Evolutionary conservation across 2,888 invertebrate species (phyloP).

Genomic region (Odontocolon sp.): DNA sequence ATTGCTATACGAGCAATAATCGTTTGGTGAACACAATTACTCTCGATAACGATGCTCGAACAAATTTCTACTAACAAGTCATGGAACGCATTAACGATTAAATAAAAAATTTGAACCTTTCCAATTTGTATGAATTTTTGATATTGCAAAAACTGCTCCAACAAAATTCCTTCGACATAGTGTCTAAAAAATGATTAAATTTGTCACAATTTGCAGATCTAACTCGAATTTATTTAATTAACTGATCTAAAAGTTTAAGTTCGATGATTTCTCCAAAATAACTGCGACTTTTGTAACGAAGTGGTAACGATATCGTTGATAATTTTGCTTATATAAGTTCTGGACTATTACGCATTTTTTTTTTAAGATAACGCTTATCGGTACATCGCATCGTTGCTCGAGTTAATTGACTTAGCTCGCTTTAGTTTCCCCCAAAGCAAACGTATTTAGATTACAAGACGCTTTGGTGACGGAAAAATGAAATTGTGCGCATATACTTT

Average conservation of each 20-base stretch:
- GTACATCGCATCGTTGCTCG: conserved; percentile 27
- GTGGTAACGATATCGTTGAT: neutral
- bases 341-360: conserved; percentile 27
- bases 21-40: neutral
- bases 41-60: neutral
- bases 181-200: too few species aligned
- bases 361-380: conserved; percentile 49
- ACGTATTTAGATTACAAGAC: neutral
- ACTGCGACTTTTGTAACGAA: neutral
- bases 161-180: too few species aligned
- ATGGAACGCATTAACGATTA: too few species aligned
- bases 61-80: neutral
- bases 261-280: neutral
- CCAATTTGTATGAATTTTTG: too few species aligned
- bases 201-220: too few species aligned
- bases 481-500: neutral
- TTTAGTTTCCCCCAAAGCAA: conserved; percentile 17
- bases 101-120: too few species aligned
- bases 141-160: too few species aligned
- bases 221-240: too few species aligned
- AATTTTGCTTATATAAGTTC: conserved; percentile 31
- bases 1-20: neutral
- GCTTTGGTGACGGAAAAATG: neutral
- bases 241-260: too few species aligned
- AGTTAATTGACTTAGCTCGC: conserved; percentile 49